A percentile compares a stretch with the other conserved stretches of the same genome.
Evolutionary conservation across 2,113 vertebrate species (phyloP).

Genomic region (Benthochromis sp.): DNA sequence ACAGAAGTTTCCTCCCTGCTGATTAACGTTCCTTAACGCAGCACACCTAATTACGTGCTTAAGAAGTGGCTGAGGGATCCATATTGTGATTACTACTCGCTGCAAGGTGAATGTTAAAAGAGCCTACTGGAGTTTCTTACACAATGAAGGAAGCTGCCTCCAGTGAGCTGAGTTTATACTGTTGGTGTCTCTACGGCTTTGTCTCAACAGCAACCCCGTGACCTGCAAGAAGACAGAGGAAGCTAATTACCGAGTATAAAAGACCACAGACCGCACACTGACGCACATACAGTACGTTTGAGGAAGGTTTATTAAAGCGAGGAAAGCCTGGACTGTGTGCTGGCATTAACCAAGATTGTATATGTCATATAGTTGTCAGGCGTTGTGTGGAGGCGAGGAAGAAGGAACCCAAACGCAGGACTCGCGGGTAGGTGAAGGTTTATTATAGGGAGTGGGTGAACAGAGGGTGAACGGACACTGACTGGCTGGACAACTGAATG

Average conservation of each 20-base stretch:
- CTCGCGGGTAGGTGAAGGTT: too few relatives aligned
- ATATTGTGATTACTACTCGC: neutral
- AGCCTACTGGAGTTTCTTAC: neutral
- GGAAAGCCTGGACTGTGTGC: neutral
- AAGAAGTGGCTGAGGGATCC: conserved; percentile 4
- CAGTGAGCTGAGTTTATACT: neutral
- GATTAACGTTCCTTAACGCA: conserved; percentile 33
- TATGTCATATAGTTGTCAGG: neutral
- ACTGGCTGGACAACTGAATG: too few relatives aligned
- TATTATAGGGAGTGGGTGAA: too few relatives aligned
- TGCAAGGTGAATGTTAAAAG: conserved; percentile 20
- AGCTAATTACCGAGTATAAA: conserved; percentile 25
- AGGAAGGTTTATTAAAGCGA: neutral
- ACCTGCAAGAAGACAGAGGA: conserved; percentile 4
- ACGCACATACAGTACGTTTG: neutral
- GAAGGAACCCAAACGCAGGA: too few relatives aligned
- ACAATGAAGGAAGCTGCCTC: neutral
- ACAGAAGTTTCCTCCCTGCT: conserved; percentile 13
- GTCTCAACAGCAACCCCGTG: neutral
- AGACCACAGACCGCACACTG: neutral
- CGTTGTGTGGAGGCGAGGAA: too few relatives aligned
- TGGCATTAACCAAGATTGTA: neutral
- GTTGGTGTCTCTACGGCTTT: neutral
- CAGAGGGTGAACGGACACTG: too few relatives aligned
- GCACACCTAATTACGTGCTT: conserved; percentile 25